A percentile compares a stretch with the other conserved stretches of the same genome.
phyloP scores from a whole-genome alignment of 2,888 invertebrate genomes.

The Ferrisia virgata region DNA sequence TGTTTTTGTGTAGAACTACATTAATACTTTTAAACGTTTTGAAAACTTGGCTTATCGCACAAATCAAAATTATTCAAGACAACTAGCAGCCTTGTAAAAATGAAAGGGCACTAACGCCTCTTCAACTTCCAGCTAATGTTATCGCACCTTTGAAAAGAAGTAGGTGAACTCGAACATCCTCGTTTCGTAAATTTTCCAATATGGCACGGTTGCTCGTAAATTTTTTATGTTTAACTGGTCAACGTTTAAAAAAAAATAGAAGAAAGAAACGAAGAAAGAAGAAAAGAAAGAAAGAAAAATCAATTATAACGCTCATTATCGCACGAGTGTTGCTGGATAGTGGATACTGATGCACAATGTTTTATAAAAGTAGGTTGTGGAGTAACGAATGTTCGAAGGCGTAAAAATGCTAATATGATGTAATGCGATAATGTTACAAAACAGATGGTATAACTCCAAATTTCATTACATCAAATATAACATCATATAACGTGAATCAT shows the following conservation, averaged over 20 bases:
- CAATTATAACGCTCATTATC: conserved; percentile 21
- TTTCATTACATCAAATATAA: not conserved
- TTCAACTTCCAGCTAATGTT: conserved; percentile 18
- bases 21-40: not conserved
- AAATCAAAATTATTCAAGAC: conserved; percentile 16
- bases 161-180: conserved; percentile 32
- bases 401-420: conserved; percentile 30
- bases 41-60: not conserved
- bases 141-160: conserved; percentile 20
- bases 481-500: not conserved
- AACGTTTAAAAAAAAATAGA: not conserved
- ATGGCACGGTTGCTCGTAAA: conserved; percentile 24
- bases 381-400: not conserved
- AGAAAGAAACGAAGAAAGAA: not conserved
- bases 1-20: not conserved
- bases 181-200: conserved; percentile 33
- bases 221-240: conserved; percentile 13
- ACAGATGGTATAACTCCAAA: conserved; percentile 18
- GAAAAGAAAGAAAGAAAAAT: not conserved
- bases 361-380: conserved; percentile 9
- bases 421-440: not conserved
- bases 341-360: conserved; percentile 9
- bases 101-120: conserved; percentile 20
- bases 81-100: conserved; percentile 16
- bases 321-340: conserved; percentile 6